Conservation (phyloP, 2,797 vertebrate species). For the Hyperoplus lanceolatus region DNA sequence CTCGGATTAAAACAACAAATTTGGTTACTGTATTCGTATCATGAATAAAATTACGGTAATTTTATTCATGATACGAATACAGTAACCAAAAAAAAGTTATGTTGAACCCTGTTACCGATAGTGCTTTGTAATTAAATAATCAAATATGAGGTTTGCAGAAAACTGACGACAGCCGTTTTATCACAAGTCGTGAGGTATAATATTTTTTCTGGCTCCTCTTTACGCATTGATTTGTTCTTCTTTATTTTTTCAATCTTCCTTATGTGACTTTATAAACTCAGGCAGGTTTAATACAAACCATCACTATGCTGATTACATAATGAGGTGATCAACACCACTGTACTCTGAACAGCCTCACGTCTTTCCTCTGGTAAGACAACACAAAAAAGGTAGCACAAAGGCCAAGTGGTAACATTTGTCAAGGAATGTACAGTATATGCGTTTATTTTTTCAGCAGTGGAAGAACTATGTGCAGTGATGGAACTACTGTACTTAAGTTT, state of each 20-base stretch:
- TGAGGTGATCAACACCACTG: not conserved
- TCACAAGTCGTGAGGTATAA: not conserved
- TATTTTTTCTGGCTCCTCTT: not conserved
- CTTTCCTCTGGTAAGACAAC: not conserved
- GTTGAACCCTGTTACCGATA: too few relatives aligned
- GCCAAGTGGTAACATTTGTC: not conserved
- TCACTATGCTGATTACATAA: not conserved
- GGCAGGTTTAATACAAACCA: not conserved
- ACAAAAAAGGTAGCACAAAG: not conserved
- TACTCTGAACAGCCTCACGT: not conserved
- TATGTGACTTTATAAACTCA: not conserved
- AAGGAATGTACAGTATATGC: not conserved
- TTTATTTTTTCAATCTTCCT: not conserved
- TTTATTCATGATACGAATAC: too few relatives aligned
- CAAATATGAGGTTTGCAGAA: not conserved
- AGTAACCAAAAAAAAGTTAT: too few relatives aligned
- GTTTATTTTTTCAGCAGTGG: not conserved
- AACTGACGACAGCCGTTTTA: not conserved
- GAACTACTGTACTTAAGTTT: too few relatives aligned
- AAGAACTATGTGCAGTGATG: not conserved
- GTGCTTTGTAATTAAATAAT: not conserved
- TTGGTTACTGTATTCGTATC: not conserved
- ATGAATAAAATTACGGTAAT: not conserved
- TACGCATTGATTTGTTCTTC: not conserved
- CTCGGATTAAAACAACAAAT: conserved; percentile 1